Percentiles rank a stretch among this genome's conserved stretches.
Conservation (phyloP, 2,888 invertebrate genomes). For the Celastrina argiolus region DNA sequence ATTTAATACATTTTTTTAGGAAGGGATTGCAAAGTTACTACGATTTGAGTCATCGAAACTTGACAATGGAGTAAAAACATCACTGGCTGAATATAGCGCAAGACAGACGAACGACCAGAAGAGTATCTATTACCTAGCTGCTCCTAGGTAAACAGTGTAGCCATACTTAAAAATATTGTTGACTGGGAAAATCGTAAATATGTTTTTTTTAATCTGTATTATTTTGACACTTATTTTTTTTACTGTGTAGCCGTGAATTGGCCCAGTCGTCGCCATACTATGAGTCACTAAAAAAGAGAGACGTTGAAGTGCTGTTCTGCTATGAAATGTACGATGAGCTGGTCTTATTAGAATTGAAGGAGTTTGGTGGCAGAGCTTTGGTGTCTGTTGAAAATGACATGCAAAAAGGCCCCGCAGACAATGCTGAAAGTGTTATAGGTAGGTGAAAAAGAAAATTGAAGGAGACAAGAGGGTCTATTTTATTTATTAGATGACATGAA, state of each 20-base stretch:
- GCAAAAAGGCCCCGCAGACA: constrained; percentile 81
- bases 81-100: constrained; percentile 88
- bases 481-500: too few species aligned
- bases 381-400: constrained; percentile 96
- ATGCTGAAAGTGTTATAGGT: constrained; percentile 80
- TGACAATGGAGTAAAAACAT: constrained; percentile 83
- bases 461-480: too few species aligned
- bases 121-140: constrained; percentile 94
- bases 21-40: constrained; percentile 92
- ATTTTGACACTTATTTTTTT: neutral
- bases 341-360: constrained; percentile 91
- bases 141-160: constrained; percentile 84
- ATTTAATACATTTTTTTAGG: too few species aligned
- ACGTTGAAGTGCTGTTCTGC: constrained; percentile 95
- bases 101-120: constrained; percentile 88
- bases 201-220: too few species aligned
- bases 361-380: constrained; percentile 86
- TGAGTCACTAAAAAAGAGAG: constrained; percentile 91
- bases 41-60: constrained; percentile 94
- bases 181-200: neutral
- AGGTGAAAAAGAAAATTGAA: constrained; percentile 26
- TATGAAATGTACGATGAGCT: constrained; percentile 98
- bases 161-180: neutral
- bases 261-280: constrained; percentile 97
- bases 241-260: constrained; percentile 84